These are phyloP conservation scores for Candoia aspera DNA, from an alignment of 2,113 vertebrate genomes.

Conservation along the genomic window DNA sequence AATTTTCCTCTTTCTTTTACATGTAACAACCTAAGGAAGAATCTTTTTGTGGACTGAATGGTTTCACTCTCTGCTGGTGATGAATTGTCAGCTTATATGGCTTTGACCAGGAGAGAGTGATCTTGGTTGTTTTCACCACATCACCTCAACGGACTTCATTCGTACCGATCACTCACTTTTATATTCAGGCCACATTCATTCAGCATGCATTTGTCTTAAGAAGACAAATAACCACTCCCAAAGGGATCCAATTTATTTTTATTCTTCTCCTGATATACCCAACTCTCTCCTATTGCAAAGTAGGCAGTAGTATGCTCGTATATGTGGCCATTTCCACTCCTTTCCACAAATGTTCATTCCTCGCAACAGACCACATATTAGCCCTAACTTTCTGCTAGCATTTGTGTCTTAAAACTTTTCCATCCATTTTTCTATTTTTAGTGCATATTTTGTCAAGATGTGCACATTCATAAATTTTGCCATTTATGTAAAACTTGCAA, in stretches of 20 bases:
- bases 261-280: neutral
- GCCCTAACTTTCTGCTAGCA: neutral
- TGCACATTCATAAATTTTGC: neutral
- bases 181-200: neutral
- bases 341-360: neutral
- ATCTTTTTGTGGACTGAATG: no score
- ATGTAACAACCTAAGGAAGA: neutral
- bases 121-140: neutral
- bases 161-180: neutral
- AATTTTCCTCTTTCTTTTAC: neutral
- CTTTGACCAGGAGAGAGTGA: neutral
- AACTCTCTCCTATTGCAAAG: neutral
- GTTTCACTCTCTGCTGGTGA: neutral
- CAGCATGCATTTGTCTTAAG: neutral
- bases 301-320: neutral
- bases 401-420: neutral
- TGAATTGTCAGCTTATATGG: neutral
- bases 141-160: neutral
- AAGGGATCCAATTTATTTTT: neutral
- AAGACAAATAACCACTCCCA: neutral
- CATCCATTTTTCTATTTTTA: neutral
- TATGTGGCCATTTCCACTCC: neutral
- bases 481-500: neutral
- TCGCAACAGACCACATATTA: neutral
- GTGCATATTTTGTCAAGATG: neutral